Evolutionary conservation across 2,888 invertebrate genomes (phyloP).

Genomic region (Allygus modestus): DNA sequence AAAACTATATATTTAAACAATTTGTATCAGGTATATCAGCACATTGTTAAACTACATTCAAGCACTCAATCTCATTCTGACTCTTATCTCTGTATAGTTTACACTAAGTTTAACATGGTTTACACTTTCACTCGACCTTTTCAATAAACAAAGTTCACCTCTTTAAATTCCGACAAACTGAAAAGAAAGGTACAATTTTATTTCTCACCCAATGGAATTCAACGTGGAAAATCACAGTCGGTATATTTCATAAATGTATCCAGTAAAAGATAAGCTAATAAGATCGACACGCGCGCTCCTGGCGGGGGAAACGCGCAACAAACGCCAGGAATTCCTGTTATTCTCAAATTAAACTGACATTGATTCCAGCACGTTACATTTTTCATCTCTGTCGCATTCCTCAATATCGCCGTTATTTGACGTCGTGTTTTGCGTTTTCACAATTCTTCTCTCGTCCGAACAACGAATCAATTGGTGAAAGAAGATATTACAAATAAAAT

Average conservation of each 20-base stretch:
- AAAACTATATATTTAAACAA: too few species aligned
- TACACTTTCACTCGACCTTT: too few species aligned
- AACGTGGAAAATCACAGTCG: conserved; percentile 12
- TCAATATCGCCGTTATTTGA: conserved; percentile 38
- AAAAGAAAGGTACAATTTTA: too few species aligned
- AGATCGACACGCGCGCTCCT: conserved; percentile 45
- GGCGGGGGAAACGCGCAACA: conserved; percentile 29
- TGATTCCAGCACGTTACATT: conserved; percentile 59
- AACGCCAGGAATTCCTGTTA: conserved; percentile 50
- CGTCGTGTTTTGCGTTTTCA: conserved; percentile 37
- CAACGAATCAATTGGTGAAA: background rate
- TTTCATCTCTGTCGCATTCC: conserved; percentile 53
- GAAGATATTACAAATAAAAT: too few species aligned
- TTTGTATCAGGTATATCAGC: too few species aligned
- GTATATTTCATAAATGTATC: background rate
- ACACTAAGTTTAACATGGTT: too few species aligned
- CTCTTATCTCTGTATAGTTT: too few species aligned
- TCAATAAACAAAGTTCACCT: too few species aligned
- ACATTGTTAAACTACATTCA: too few species aligned
- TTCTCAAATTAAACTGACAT: conserved; percentile 58
- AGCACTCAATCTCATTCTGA: too few species aligned
- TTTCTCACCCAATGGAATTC: background rate
- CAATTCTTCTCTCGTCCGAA: background rate
- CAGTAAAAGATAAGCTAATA: conserved; percentile 34
- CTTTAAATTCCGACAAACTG: too few species aligned